A percentile compares a stretch with the other conserved stretches of the same genome.
Conservation (phyloP, 2,113 vertebrate genomes). For the Clinocottus analis region DNA sequence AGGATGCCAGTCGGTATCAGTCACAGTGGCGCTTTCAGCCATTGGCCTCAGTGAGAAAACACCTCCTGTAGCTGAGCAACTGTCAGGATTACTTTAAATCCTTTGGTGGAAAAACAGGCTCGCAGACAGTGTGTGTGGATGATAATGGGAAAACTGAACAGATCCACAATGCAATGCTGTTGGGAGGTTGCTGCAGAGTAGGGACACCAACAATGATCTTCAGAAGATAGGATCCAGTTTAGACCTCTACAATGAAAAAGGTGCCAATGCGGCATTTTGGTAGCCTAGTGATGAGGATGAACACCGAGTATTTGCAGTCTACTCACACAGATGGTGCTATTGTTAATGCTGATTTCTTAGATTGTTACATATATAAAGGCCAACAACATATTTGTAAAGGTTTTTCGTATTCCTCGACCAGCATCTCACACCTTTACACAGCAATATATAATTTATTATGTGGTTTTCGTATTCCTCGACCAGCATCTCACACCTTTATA, state of each 20-base stretch:
- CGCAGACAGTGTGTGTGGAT: constrained; percentile 49
- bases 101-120: constrained; percentile 45
- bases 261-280: not conserved
- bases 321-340: not conserved
- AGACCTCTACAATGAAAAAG: not conserved
- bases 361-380: not conserved
- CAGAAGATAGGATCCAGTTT: not conserved
- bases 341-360: not conserved
- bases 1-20: constrained; percentile 61
- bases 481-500: not conserved
- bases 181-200: constrained; percentile 29
- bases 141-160: constrained; percentile 52
- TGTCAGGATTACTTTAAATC: constrained; percentile 76
- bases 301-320: not conserved
- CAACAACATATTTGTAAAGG: too few relatives aligned
- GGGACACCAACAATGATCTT: constrained; percentile 25
- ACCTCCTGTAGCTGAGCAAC: constrained; percentile 69
- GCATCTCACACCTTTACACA: too few relatives aligned
- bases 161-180: constrained; percentile 40
- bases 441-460: too few relatives aligned
- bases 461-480: too few relatives aligned
- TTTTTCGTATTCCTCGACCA: too few relatives aligned
- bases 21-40: constrained; percentile 50
- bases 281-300: not conserved
- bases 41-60: constrained; percentile 62